phyloP scores from a whole-genome alignment of 2,888 invertebrate species.

The Kuschelorhynchus macadamiae region DNA sequence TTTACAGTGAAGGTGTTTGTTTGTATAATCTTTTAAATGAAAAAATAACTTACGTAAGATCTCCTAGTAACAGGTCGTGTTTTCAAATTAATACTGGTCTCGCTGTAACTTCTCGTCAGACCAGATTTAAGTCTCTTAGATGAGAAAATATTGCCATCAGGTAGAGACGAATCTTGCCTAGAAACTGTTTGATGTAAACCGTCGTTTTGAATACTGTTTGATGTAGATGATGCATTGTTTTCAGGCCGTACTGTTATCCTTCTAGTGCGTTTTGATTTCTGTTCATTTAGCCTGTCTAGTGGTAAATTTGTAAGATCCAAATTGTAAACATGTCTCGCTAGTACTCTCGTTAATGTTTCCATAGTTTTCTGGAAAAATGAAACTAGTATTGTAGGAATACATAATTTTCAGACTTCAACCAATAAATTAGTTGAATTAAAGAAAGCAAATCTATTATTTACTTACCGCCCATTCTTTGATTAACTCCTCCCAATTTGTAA shows the following conservation, averaged over 20 bases:
- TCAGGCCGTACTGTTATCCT: constrained; percentile 62
- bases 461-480: constrained; percentile 96
- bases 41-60: constrained; percentile 56
- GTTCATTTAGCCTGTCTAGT: constrained; percentile 83
- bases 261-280: constrained; percentile 80
- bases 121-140: constrained; percentile 59
- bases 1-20: too few relatives aligned
- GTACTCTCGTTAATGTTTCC: constrained; percentile 94
- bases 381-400: too few relatives aligned
- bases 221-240: constrained; percentile 51
- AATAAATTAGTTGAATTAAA: too few relatives aligned
- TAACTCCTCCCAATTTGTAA: constrained; percentile 95
- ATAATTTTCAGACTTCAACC: too few relatives aligned
- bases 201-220: constrained; percentile 6
- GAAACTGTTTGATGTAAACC: constrained; percentile 31
- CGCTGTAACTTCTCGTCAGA: constrained; percentile 72
- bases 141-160: constrained; percentile 60
- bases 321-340: constrained; percentile 95
- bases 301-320: constrained; percentile 92
- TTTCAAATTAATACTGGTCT: constrained; percentile 70
- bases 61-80: constrained; percentile 58
- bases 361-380: constrained; percentile 93
- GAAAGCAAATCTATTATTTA: too few relatives aligned
- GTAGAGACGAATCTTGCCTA: constrained; percentile 64
- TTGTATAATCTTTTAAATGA: too few relatives aligned